Evolutionary conservation across 2,797 vertebrate genomes (phyloP).

Genomic region (Moxostoma hubbsi): DNA sequence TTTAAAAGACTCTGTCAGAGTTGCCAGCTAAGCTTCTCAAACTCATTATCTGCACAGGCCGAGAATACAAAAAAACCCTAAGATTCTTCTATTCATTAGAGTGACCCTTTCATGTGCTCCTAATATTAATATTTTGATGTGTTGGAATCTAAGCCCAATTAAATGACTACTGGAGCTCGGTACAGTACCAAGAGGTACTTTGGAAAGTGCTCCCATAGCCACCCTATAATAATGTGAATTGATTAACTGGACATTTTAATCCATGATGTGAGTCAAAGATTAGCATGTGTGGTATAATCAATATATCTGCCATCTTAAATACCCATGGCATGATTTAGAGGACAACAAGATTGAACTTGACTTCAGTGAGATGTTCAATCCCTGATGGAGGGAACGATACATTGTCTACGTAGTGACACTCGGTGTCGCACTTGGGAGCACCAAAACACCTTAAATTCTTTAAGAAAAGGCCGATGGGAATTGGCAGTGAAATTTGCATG

Average conservation of each 20-base stretch:
- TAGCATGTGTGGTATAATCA: too few species aligned
- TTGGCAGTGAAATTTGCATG: too few species aligned
- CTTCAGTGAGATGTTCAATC: not conserved
- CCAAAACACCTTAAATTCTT: too few species aligned
- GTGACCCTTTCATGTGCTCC: slow-evolving; percentile 36
- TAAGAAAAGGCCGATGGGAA: too few species aligned
- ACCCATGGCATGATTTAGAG: too few species aligned
- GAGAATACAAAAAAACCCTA: not conserved
- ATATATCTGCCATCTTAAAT: too few species aligned
- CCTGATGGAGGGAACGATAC: too few species aligned
- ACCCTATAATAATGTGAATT: slow-evolving; percentile 17
- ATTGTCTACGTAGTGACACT: too few species aligned
- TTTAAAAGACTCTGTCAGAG: slow-evolving; percentile 60
- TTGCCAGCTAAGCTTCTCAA: slow-evolving; percentile 37
- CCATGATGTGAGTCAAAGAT: slow-evolving; percentile 7
- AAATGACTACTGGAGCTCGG: slow-evolving; percentile 10
- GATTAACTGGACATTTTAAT: slow-evolving; percentile 39
- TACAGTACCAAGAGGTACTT: not conserved
- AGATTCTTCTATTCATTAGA: slow-evolving; percentile 35
- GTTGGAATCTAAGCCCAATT: slow-evolving; percentile 39
- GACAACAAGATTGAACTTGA: too few species aligned
- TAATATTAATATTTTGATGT: slow-evolving; percentile 37
- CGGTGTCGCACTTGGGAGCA: too few species aligned
- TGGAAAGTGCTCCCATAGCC: not conserved
- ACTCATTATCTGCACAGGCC: slow-evolving; percentile 45